Conservation (phyloP, 2,888 invertebrate species). For the Caradrina clavipalpis region DNA sequence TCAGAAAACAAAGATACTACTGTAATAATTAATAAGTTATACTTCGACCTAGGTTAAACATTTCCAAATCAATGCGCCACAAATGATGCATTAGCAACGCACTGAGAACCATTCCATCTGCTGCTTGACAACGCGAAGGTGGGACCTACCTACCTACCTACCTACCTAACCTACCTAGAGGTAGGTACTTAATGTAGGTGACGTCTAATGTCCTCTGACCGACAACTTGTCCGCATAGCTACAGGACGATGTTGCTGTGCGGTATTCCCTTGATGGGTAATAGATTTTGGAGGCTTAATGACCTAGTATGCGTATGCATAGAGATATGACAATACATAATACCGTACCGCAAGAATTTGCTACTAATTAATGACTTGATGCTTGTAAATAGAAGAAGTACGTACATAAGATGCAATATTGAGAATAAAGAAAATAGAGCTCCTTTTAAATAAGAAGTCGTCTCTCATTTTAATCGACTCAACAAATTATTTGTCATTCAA, state of each 20-base stretch:
- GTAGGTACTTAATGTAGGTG: slow-evolving; percentile 60
- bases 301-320: background rate
- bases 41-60: slow-evolving; percentile 18
- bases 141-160: background rate
- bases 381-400: background rate
- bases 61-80: slow-evolving; percentile 45
- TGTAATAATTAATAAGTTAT: no score
- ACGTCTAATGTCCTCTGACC: slow-evolving; percentile 69
- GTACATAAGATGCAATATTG: background rate
- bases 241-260: slow-evolving; percentile 34
- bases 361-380: background rate
- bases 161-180: slow-evolving; percentile 7
- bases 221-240: slow-evolving; percentile 65
- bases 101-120: slow-evolving; percentile 51
- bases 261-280: slow-evolving; percentile 48
- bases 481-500: no score
- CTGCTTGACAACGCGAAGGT: slow-evolving; percentile 32
- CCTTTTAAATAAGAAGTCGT: background rate
- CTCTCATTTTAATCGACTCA: no score
- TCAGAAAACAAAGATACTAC: background rate
- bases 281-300: slow-evolving; percentile 47
- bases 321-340: slow-evolving; percentile 10
- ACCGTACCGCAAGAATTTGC: background rate
- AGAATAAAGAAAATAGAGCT: background rate
- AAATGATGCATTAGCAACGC: slow-evolving; percentile 55